These are phyloP conservation scores for Trachelus tabidus DNA, from an alignment of 2,888 invertebrate genomes.

Conservation along the genomic window DNA sequence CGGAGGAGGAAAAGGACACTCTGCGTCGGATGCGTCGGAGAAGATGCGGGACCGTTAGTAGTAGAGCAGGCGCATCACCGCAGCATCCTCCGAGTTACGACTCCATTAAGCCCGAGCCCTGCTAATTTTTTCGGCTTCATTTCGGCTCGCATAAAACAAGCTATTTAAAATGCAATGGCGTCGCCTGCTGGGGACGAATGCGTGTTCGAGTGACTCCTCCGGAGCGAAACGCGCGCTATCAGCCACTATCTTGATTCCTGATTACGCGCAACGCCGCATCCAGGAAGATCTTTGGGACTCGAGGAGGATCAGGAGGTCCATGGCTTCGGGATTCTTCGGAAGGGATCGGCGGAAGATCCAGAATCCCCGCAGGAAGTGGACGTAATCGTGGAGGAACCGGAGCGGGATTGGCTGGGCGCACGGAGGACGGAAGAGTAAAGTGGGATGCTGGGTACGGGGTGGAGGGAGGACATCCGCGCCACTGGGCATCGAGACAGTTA, in stretches of 20 bases:
- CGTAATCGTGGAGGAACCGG: background rate
- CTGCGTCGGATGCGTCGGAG: background rate
- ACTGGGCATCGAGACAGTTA: constrained; percentile 61
- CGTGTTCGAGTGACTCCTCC: no score
- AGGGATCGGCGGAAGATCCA: background rate
- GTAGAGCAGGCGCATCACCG: constrained; percentile 16
- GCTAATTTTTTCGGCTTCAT: constrained; percentile 55
- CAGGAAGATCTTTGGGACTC: no score
- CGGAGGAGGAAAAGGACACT: constrained; percentile 3
- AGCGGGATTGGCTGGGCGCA: no score
- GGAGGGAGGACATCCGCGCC: constrained; percentile 50
- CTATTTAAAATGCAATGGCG: constrained; percentile 58
- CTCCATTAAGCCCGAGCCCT: constrained; percentile 56
- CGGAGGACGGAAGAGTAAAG: no score
- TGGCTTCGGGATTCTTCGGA: background rate
- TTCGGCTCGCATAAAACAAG: constrained; percentile 60
- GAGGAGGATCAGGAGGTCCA: background rate
- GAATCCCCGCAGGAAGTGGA: background rate
- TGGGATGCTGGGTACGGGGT: background rate
- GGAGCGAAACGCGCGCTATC: no score
- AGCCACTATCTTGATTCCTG: no score
- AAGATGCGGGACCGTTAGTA: background rate
- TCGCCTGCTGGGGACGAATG: constrained; percentile 20
- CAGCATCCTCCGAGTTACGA: constrained; percentile 52
- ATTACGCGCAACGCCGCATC: no score